Evolutionary conservation across 2,113 vertebrate genomes (phyloP), one percentile per base, ranked within the genome.

Genomic region (Spea multiplicata): DNA sequence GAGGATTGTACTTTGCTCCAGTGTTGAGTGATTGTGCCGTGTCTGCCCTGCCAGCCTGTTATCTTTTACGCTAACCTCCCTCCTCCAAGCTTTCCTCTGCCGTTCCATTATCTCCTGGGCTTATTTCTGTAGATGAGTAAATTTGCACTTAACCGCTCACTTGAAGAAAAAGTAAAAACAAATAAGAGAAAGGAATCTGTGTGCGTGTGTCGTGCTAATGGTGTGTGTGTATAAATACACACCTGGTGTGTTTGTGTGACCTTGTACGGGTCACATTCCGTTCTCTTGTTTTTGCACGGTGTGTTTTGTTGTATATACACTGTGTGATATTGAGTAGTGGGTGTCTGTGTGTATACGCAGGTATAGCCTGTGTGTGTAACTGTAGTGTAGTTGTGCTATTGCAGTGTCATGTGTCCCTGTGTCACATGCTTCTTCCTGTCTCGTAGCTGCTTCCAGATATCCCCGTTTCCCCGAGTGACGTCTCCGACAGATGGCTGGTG

Each of bases 221-320:
- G 50, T 53, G 50, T 53, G 50, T 53, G 50, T 53, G 10, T 13
- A 13, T 12, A 13, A 59, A 59, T 59, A 59, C 12, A 9, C 14
- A 13, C 6, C 14, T 13, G 10, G 10, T 52, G 45, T 66, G 14
- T 66, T 64, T 79, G 44, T 47, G 57, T 71, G 76, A 71, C 76
- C 76, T 78, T 78, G 68, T 49, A 68, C 50, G 12, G 6, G 68
- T 78, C 59, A 8, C 75, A 49, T 78, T 62, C 45, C 65, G 5
- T 45, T 66, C n/a, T 59, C 10, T 59, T 57, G 14, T 10, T 69
- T 9, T 78, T 64, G n/a, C 64, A 52, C n/a, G 61, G 6, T 46
- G 16, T 61, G 30, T 64, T 71, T 5, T 62, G 45, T 62, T 47
- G 71, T 71, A 30, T 70, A 44, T 4, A 64, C n/a, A 64, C 13